Evolutionary conservation across 2,113 vertebrate species (phyloP).

Genomic region (Cryptomyrus ogoouensis): DNA sequence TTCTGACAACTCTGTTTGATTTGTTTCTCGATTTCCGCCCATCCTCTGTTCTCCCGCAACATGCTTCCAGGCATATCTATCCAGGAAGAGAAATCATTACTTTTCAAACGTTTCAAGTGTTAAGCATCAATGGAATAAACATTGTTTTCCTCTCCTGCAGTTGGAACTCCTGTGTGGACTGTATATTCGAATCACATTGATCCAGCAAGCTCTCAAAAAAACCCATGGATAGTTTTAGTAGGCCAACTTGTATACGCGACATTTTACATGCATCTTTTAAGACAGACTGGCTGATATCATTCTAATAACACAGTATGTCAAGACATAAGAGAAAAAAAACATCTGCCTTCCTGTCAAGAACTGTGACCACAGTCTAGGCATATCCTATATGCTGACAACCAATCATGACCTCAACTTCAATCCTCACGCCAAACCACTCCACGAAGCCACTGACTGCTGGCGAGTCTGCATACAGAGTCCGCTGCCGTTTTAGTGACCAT

Average conservation of each 20-base stretch:
- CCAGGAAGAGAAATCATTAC: not conserved
- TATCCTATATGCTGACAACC: not conserved
- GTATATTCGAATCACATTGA: not conserved
- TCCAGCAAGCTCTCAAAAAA: not conserved
- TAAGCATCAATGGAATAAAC: constrained; percentile 20
- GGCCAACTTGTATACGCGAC: not conserved
- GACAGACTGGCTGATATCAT: not conserved
- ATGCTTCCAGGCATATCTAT: not conserved
- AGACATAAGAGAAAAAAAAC: not conserved
- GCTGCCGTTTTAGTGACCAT: constrained; percentile 46
- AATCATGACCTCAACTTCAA: not conserved
- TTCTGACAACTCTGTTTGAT: constrained; percentile 11
- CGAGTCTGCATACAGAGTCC: constrained; percentile 43
- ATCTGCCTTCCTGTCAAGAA: constrained; percentile 9
- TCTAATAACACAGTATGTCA: constrained; percentile 2
- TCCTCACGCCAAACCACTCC: constrained; percentile 46
- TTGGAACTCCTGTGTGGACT: not conserved
- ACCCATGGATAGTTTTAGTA: not conserved
- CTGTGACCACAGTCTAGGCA: constrained; percentile 10
- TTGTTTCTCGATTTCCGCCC: not conserved
- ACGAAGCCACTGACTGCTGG: constrained; percentile 41
- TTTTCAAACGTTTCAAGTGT: not conserved
- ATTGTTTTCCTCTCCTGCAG: not conserved
- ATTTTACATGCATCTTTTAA: not conserved
- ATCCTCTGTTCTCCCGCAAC: not conserved